Conservation (phyloP, 1,140 invertebrate genomes). For the Macrobrachium rosenbergii region DNA sequence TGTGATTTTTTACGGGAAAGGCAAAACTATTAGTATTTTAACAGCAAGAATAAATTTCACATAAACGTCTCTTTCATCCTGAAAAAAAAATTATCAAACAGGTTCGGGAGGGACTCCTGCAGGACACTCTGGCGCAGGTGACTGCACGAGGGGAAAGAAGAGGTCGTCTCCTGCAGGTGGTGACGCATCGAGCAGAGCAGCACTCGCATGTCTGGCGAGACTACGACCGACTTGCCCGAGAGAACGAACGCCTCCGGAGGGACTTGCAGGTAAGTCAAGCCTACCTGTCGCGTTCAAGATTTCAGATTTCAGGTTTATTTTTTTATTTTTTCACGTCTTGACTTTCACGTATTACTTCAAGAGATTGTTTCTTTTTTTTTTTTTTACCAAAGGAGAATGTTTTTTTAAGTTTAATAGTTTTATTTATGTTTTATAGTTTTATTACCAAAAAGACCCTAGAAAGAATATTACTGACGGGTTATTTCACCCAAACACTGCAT, state of each 20-base stretch:
- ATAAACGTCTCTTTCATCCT: background rate
- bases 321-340: background rate
- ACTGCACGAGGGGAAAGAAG: constrained; percentile 43
- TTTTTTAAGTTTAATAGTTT: too few species aligned
- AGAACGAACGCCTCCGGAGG: constrained; percentile 46
- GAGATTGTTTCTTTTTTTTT: too few species aligned
- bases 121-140: constrained; percentile 45
- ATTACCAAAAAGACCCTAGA: too few species aligned
- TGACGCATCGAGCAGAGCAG: constrained; percentile 55
- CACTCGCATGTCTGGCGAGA: constrained; percentile 49
- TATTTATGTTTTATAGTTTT: too few species aligned
- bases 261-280: constrained; percentile 31
- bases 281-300: background rate
- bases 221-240: constrained; percentile 42
- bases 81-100: background rate
- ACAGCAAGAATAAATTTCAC: background rate
- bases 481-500: background rate
- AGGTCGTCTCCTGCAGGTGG: constrained; percentile 47
- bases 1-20: background rate
- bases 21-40: background rate
- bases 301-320: background rate
- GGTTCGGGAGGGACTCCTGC: constrained; percentile 52
- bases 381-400: too few species aligned
- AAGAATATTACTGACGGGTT: background rate
- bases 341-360: background rate